These are phyloP conservation scores for Sebastes matsubarae DNA, from an alignment of 2,797 vertebrate genomes.

Conservation along the genomic window DNA sequence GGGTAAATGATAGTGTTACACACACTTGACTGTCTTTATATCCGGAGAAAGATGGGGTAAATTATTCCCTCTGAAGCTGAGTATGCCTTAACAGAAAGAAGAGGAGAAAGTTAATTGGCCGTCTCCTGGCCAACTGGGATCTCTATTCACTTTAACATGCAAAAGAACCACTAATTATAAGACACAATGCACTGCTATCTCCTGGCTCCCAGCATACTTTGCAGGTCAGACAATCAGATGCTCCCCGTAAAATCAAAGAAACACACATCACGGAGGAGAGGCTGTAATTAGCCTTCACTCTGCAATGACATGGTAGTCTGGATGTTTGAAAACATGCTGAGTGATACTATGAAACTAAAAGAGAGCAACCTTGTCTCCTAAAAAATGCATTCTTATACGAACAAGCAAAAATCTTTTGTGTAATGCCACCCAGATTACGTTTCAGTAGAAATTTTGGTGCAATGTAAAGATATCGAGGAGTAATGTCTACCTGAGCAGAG, in stretches of 20 bases:
- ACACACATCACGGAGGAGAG: slow-evolving; percentile 34
- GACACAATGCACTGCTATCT: slow-evolving; percentile 73
- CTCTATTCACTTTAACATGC: slow-evolving; percentile 79
- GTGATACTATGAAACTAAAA: neutral
- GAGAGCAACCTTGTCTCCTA: neutral
- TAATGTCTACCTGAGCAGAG: too few species aligned
- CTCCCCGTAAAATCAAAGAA: slow-evolving; percentile 59
- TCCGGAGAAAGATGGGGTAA: slow-evolving; percentile 54
- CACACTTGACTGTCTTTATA: slow-evolving; percentile 64
- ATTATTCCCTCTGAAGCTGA: slow-evolving; percentile 63
- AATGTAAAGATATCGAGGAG: too few species aligned
- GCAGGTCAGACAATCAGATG: slow-evolving; percentile 75
- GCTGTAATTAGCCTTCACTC: slow-evolving; percentile 55
- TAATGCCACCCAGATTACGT: neutral
- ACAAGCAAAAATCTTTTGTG: neutral
- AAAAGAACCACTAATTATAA: slow-evolving; percentile 79
- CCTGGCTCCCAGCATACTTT: slow-evolving; percentile 72
- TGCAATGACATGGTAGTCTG: slow-evolving; percentile 20
- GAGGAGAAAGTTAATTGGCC: slow-evolving; percentile 79
- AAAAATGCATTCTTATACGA: neutral
- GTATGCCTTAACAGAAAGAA: slow-evolving; percentile 61
- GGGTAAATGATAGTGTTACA: slow-evolving; percentile 44
- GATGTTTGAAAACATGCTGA: slow-evolving; percentile 42
- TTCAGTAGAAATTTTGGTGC: neutral
- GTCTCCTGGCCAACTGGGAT: slow-evolving; percentile 79